Evolutionary conservation across 2,113 vertebrate genomes (phyloP).

Genomic region (Genyomyrus donnyi): DNA sequence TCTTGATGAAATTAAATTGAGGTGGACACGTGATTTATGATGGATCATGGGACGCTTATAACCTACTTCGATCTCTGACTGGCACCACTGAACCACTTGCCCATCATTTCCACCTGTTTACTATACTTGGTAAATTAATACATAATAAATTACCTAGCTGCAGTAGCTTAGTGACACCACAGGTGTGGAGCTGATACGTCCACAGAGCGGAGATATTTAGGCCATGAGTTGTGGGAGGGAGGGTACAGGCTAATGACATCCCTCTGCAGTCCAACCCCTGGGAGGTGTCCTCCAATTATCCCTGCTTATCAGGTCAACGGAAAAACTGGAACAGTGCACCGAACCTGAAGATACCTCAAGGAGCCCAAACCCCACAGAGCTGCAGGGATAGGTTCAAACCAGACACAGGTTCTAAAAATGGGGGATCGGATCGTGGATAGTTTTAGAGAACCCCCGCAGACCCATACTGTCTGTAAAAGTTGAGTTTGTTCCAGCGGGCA

Average conservation of each 20-base stretch:
- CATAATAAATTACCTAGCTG: neutral
- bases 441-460: neutral
- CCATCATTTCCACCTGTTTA: neutral
- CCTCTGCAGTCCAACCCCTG: neutral
- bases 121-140: neutral
- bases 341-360: slow-evolving; percentile 25
- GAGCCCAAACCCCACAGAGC: slow-evolving; percentile 15
- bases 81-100: neutral
- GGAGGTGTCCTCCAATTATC: neutral
- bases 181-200: neutral
- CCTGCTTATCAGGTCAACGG: neutral
- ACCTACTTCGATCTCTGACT: neutral
- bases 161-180: neutral
- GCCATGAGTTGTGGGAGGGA: neutral
- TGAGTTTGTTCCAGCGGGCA: neutral
- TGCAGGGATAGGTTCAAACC: neutral
- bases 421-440: neutral
- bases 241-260: neutral
- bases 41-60: neutral
- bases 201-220: neutral
- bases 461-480: neutral
- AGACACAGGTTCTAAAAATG: neutral
- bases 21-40: neutral
- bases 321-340: neutral
- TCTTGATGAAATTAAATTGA: neutral